Percentiles rank a stretch among this genome's conserved stretches.
These are phyloP conservation scores for Drosophila rhopaloa DNA, from an alignment of 1,140 invertebrate genomes.

Conservation along the genomic window DNA sequence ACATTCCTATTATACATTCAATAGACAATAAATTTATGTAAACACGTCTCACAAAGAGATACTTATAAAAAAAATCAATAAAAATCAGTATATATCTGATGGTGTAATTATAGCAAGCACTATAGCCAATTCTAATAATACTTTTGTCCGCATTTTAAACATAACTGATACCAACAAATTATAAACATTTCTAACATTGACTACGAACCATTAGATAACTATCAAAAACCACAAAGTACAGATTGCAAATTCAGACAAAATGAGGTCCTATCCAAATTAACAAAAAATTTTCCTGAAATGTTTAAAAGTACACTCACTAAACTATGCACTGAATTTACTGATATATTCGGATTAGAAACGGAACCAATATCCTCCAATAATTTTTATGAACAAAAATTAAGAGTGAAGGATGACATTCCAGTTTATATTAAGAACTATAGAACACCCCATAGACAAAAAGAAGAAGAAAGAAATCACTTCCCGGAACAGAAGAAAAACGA, in stretches of 20 bases:
- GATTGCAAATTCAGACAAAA: too few relatives aligned
- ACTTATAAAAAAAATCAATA: too few relatives aligned
- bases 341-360: constrained; percentile 1
- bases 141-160: constrained; percentile 1
- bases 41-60: background rate
- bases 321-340: constrained; percentile 1
- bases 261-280: background rate
- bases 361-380: constrained; percentile 5
- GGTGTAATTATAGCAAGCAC: background rate
- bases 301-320: background rate
- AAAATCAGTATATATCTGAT: background rate
- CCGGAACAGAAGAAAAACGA: too few relatives aligned
- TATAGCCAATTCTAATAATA: background rate
- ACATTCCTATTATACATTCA: background rate
- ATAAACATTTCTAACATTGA: background rate
- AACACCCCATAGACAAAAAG: too few relatives aligned
- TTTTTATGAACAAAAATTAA: background rate
- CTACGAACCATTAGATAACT: background rate
- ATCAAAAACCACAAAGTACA: too few relatives aligned
- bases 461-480: too few relatives aligned
- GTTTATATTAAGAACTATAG: background rate
- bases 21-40: background rate
- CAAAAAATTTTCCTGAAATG: background rate
- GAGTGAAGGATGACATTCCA: background rate
- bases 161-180: background rate